phyloP scores from a whole-genome alignment of 2,113 vertebrate species.

The Chamaetylas fuelleborni region DNA sequence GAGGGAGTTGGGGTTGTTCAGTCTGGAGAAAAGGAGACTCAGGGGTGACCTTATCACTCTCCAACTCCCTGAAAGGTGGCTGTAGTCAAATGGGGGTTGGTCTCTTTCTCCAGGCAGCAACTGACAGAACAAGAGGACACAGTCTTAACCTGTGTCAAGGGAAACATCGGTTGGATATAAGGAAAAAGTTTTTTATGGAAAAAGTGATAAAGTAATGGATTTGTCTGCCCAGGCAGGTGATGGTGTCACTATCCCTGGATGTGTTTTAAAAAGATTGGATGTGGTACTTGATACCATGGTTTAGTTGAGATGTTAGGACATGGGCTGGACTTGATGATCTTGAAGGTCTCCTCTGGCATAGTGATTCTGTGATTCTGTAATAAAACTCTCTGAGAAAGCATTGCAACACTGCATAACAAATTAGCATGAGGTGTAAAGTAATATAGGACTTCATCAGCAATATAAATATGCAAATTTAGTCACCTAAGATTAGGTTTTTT shows the following conservation, averaged over 20 bases:
- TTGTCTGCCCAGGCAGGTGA: not conserved
- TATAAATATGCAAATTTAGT: not conserved
- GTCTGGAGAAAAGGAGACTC: not conserved
- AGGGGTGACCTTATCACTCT: not conserved
- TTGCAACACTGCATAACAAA: not conserved
- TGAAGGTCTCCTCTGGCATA: not conserved
- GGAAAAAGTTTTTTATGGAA: not conserved
- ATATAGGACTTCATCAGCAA: not conserved
- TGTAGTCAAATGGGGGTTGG: not conserved
- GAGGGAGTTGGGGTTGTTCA: not conserved
- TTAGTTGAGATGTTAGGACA: not conserved
- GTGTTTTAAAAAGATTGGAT: not conserved
- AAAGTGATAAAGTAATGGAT: too few species aligned
- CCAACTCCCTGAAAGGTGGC: accelerated
- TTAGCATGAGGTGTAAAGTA: not conserved
- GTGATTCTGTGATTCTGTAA: not conserved
- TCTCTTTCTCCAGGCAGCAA: not conserved
- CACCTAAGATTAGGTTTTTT: not conserved
- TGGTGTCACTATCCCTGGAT: not conserved
- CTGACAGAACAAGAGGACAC: too few species aligned
- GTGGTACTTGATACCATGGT: accelerated
- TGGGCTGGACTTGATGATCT: not conserved
- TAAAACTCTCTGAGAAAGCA: not conserved
- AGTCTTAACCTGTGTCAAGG: accelerated
- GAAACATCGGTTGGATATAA: not conserved